Evolutionary conservation across 2,888 invertebrate species (phyloP).

Genomic region (Sphaerophoria rueppellii): DNA sequence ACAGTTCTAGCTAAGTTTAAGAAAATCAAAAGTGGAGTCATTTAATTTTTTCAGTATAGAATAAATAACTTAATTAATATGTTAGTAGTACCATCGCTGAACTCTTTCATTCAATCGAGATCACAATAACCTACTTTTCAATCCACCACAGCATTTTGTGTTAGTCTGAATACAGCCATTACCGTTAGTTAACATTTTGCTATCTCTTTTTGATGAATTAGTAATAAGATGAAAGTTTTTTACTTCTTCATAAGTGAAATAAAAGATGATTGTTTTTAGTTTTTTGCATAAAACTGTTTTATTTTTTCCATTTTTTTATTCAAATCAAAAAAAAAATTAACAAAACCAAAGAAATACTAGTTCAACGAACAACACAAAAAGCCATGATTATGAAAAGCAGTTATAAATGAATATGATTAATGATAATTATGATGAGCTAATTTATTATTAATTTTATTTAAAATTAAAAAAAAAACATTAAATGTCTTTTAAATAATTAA

Average conservation of each 20-base stretch:
- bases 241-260: conserved; percentile 49
- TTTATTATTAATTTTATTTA: conserved; percentile 8
- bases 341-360: conserved; percentile 73
- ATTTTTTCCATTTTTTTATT: conserved; percentile 46
- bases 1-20: no score
- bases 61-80: no score
- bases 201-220: conserved; percentile 68
- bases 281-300: conserved; percentile 58
- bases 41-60: no score
- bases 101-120: neutral
- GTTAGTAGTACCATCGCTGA: no score
- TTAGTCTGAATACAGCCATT: conserved; percentile 77
- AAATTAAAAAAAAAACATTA: conserved; percentile 47
- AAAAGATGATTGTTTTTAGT: conserved; percentile 60
- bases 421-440: conserved; percentile 1
- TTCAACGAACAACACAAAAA: conserved; percentile 77
- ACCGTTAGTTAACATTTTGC: conserved; percentile 28
- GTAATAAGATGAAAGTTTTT: conserved; percentile 30
- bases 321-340: conserved; percentile 73
- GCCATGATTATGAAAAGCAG: conserved; percentile 76
- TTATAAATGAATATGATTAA: conserved; percentile 37
- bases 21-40: no score
- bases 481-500: conserved; percentile 49
- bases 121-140: conserved; percentile 49
- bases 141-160: conserved; percentile 79